Evolutionary conservation across 2,888 invertebrate genomes (phyloP).

Genomic region (Allolobophora icterica): DNA sequence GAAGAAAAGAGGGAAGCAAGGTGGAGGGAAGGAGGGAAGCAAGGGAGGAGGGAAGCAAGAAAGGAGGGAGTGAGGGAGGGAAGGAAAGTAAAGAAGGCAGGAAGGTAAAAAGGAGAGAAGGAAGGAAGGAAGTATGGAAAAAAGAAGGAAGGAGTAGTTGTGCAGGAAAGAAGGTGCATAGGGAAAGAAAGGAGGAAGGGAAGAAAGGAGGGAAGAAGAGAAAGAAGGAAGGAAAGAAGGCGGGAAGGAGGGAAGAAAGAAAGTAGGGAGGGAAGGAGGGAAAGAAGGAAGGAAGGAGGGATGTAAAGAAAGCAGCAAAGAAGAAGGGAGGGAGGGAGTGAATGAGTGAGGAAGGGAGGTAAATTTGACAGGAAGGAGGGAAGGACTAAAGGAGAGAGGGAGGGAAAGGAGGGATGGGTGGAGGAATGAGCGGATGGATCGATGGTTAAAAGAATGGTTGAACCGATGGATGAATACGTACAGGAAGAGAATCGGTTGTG

Average conservation of each 20-base stretch:
- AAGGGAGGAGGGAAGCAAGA: neutral
- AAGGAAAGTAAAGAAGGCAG: neutral
- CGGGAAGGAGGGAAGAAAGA: neutral
- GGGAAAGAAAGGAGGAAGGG: neutral
- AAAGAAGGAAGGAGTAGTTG: neutral
- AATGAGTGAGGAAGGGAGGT: neutral
- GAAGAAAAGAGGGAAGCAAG: no score
- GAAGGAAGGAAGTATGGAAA: neutral
- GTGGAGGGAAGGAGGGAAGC: neutral
- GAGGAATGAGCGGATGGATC: neutral
- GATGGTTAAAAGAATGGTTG: neutral
- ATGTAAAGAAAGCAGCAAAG: no score
- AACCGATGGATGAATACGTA: neutral
- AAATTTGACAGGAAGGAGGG: neutral
- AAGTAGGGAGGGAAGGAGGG: neutral
- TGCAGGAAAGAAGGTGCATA: no score
- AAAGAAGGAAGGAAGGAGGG: neutral
- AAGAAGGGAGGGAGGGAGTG: no score
- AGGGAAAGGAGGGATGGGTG: neutral
- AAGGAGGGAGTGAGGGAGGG: neutral
- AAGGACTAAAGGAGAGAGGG: neutral
- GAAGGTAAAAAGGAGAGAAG: neutral
- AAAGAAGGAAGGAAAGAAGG: neutral
- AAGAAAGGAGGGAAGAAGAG: neutral
- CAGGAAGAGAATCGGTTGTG: conserved; percentile 9